Evolutionary conservation across 2,113 vertebrate species (phyloP).

Genomic region (Galemys pyrenaicus): DNA sequence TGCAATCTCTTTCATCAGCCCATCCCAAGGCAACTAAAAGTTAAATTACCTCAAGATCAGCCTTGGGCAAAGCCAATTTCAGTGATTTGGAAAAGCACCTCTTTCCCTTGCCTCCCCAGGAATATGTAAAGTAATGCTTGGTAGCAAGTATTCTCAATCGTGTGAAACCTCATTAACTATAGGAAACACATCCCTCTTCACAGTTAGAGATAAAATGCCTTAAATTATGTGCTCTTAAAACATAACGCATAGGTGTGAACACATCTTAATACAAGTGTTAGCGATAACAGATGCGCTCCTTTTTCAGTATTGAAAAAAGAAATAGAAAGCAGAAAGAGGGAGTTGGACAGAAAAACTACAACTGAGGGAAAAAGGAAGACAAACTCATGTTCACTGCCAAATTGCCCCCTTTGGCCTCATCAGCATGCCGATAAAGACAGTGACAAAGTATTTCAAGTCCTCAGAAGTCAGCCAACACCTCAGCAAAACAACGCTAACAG

Average conservation of each 20-base stretch:
- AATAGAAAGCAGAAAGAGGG: background rate
- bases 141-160: background rate
- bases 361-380: background rate
- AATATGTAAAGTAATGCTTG: background rate
- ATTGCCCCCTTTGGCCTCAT: background rate
- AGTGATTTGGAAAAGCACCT: background rate
- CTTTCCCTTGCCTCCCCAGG: background rate
- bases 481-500: background rate
- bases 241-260: background rate
- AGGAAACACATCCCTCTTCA: constrained; percentile 1
- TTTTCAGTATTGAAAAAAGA: background rate
- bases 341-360: background rate
- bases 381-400: background rate
- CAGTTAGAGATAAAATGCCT: background rate
- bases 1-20: background rate
- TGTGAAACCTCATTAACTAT: background rate
- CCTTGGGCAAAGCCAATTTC: background rate
- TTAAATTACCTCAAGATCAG: background rate
- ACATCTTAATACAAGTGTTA: background rate
- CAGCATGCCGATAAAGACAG: background rate
- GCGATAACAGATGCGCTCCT: background rate
- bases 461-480: background rate
- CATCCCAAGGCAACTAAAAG: background rate
- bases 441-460: background rate
- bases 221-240: background rate